Evolutionary conservation across 1,140 invertebrate genomes (phyloP), one percentile per base, ranked within the genome.

Genomic region (Sminthurides bifidus): DNA sequence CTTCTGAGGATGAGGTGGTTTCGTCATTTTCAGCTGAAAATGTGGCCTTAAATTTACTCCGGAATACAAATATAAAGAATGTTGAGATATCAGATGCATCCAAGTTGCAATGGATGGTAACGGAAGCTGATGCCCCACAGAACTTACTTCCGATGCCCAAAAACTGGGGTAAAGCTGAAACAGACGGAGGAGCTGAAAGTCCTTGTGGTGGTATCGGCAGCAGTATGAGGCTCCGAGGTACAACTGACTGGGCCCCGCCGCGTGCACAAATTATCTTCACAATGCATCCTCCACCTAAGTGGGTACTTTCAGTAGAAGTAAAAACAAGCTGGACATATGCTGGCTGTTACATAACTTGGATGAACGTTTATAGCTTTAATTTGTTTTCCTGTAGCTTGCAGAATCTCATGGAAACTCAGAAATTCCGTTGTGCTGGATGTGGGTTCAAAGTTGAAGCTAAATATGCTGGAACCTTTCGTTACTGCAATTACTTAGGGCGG

Each of bases 401-500:
- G 54, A 71, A 72, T 38, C 57, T 83, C 19, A 77, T 91, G 71
- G 74, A 73, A n/a, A 82, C 80, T 62, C 89, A 92, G 68, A 84
- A 84, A 65, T 83, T 82, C 61, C 74, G 83, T 26, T 92, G 88
- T 73, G 51, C 51, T 26, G 87, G 88, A 12, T 92, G 88, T 74
- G 85, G 88, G 0, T 84, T 84, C 73, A 81, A 79, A 64, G 83
- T 90, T 10, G 79, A 82, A 2, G 70, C 75, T 57, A 78, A 80
- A 52, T 85, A 84, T 66, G 77, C 82, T 10, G 77, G 79, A 23
- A 76, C 79, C 63, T 84, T 82, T 70, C 76, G 85, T 8, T 88
- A 87, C 66, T 92, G 89, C 69, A 79, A 86, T 66, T 92, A 92
- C 69, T 72, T 90, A 43, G 87, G 86, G 15, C 81, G 87, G 65